phyloP scores from a whole-genome alignment of 2,888 invertebrate genomes.

The Noctua pronuba region DNA sequence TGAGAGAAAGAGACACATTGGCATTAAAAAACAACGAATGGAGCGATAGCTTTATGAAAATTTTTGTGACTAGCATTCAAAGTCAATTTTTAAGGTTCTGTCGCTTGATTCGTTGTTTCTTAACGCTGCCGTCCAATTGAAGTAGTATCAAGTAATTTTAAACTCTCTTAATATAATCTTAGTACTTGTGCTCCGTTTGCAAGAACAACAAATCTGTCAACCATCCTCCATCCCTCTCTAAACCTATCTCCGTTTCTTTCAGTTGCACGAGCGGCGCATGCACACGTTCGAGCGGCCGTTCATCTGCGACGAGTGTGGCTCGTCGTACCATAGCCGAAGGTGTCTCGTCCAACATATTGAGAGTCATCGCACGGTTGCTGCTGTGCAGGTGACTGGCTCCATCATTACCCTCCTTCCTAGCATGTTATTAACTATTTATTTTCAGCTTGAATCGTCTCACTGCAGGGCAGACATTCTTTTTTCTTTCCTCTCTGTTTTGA shows the following conservation, averaged over 20 bases:
- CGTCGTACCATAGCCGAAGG: constrained; percentile 66
- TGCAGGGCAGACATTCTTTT: too few relatives aligned
- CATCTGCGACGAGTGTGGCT: constrained; percentile 57
- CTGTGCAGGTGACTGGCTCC: constrained; percentile 43
- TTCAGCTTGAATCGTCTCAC: too few relatives aligned
- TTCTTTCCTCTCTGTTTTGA: too few relatives aligned
- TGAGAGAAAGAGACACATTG: constrained; percentile 37
- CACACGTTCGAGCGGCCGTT: constrained; percentile 60
- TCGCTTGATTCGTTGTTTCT: neutral
- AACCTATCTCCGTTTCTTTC: neutral
- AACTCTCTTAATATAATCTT: neutral
- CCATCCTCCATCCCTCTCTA: neutral
- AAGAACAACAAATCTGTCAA: neutral
- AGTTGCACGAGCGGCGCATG: constrained; percentile 55
- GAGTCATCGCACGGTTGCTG: constrained; percentile 56
- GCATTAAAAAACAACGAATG: neutral
- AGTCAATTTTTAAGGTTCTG: neutral
- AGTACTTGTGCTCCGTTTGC: neutral
- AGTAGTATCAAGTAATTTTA: neutral
- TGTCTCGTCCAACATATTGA: constrained; percentile 71
- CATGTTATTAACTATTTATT: too few relatives aligned
- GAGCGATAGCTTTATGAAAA: neutral
- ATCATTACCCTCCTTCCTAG: neutral
- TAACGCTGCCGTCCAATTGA: neutral
- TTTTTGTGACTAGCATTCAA: neutral